These are phyloP conservation scores for Zoroaster sp. DNA, from an alignment of 53 echinoderm and acorn worm species.

Conservation along the genomic window DNA sequence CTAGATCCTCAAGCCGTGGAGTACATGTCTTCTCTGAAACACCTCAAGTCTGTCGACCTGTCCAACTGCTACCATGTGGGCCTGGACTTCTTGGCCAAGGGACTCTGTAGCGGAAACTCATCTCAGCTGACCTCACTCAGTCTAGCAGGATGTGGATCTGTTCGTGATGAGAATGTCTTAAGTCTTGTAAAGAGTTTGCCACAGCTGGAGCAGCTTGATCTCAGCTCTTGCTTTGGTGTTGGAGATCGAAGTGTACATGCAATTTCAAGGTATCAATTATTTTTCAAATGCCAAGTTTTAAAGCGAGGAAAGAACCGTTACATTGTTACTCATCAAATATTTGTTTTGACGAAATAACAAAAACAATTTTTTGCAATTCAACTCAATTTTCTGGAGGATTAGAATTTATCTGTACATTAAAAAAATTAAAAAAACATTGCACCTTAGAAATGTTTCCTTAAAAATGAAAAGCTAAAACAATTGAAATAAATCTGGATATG, in stretches of 20 bases:
- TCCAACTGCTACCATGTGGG: conserved; percentile 56
- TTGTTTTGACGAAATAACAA: no score
- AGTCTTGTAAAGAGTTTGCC: conserved; percentile 65
- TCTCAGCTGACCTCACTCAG: conserved; percentile 41
- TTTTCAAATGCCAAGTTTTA: no score
- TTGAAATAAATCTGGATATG: no score
- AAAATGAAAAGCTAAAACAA: no score
- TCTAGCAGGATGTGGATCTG: conserved; percentile 73
- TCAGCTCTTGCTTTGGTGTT: conserved; percentile 78
- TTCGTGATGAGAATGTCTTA: conserved; percentile 79
- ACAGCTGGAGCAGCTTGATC: conserved; percentile 74
- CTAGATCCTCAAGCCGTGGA: conserved; percentile 42
- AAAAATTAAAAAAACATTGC: no score
- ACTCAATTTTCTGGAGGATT: no score
- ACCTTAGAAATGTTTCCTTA: no score
- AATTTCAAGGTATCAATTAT: conserved; percentile 62
- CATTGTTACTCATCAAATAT: no score
- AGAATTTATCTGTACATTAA: no score
- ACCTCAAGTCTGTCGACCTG: conserved; percentile 28
- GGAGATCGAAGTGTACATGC: conserved; percentile 52
- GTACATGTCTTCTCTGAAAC: not conserved
- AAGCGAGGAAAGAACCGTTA: no score
- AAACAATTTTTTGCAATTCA: no score
- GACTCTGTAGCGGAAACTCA: conserved; percentile 4
- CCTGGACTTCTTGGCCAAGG: conserved; percentile 14